Base-by-base conservation (phyloP, 2,113 vertebrate species). In the Platysternon megacephalum region DNA sequence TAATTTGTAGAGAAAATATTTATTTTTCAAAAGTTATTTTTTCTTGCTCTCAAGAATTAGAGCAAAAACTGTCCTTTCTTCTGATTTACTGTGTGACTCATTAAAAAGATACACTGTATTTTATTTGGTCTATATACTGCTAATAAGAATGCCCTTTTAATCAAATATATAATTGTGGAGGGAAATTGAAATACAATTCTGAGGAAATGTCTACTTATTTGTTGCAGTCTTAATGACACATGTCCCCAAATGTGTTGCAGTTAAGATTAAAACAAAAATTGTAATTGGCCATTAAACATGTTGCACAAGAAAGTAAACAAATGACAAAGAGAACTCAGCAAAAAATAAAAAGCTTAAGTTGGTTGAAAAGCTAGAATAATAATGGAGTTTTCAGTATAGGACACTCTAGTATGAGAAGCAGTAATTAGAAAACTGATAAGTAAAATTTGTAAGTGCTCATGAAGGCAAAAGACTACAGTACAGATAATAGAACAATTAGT, bases 251-350 rank as follows among this genome's bases (percentile, higher is more conserved):
- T 97, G 82, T 96, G 88, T 94, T 96, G 79, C 86, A 97, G 95
- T 97, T 97, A 98, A 94, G 79, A 97, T 97, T 93, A 96, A 97
- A 97, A 42, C 19, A 97, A 92, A 97, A 97, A 91, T 94, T 82
- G 78, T 97, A 97, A 97, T 98, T 96, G 96, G 78, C 85, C 94
- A 97, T 97, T 97, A 98, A 98, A 96, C 35, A 90, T 93, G 85
- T 96, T 97, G 53, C 88, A 93, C 96, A 97, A 96, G 53, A 96
- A 97, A 97, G 92, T 93, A 96, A 97, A 94, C 74, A 88, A 72
- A 79, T 28, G 90, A 94, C 85, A 97, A 94, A 94, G 29, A 52
- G 96, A 97, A 90, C 91, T 98, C 95, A 98, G 97, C 96, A 97
- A 91, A 98, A 95, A 88, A 83, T 79, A 97, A 97, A 97, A 92